These are phyloP conservation scores for Pycnonotus jocosus DNA, from an alignment of 2,113 vertebrate species.

Conservation along the genomic window DNA sequence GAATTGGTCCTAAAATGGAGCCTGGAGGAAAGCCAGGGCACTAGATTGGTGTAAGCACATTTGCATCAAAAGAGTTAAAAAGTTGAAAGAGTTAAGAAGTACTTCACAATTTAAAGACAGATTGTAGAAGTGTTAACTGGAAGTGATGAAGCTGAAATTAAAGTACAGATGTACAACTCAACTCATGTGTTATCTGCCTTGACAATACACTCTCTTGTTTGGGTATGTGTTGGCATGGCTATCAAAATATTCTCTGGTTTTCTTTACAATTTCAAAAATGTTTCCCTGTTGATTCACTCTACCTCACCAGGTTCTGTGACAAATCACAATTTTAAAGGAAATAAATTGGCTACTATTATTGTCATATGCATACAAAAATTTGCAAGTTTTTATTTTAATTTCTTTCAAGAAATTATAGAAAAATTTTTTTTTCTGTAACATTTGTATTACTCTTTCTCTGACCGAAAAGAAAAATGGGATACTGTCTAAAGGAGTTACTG, in stretches of 20 bases:
- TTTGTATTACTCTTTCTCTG: background rate
- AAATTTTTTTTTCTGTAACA: background rate
- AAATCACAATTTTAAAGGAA: background rate
- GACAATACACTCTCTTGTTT: background rate
- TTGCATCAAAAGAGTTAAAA: background rate
- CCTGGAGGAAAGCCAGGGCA: background rate
- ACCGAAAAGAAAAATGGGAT: accelerated
- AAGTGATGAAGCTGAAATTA: background rate
- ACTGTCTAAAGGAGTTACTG: background rate
- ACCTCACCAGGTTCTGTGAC: background rate
- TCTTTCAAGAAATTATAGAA: background rate
- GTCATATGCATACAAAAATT: background rate
- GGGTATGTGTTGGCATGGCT: background rate
- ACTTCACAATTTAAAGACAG: background rate
- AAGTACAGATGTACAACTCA: background rate
- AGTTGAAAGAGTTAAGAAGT: background rate
- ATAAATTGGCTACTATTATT: background rate
- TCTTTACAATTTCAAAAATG: background rate
- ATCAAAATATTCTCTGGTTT: background rate
- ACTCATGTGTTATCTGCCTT: background rate
- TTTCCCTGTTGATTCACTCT: background rate
- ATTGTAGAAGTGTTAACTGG: background rate
- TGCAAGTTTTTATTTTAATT: background rate
- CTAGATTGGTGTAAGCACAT: background rate
- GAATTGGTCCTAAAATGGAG: background rate